phyloP scores from a whole-genome alignment of 92 coral and sea anemone genomes.

The Epizoanthus illoricatus region DNA sequence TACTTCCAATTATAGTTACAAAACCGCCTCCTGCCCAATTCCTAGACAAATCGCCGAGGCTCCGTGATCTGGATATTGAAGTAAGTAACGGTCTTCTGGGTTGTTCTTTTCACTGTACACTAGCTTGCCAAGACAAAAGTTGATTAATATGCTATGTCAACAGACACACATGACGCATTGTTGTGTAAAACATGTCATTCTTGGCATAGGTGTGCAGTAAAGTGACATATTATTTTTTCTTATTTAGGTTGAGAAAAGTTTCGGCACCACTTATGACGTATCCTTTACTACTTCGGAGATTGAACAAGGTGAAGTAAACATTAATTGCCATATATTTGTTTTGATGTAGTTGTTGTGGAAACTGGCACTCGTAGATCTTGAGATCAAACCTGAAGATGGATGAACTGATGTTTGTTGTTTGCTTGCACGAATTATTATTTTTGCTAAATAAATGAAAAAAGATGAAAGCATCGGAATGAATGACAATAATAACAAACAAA shows the following conservation, averaged over 20 bases:
- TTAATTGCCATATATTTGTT: too few species aligned
- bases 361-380: too few species aligned
- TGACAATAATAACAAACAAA: not conserved
- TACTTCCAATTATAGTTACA: not conserved
- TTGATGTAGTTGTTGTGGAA: too few species aligned
- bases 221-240: too few species aligned
- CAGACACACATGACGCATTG: not conserved
- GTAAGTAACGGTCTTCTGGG: not conserved
- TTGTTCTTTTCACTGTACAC: not conserved
- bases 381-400: not conserved
- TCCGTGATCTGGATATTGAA: slow-evolving; percentile 1
- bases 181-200: too few species aligned
- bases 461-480: not conserved
- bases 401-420: not conserved
- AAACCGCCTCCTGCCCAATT: slow-evolving; percentile 3
- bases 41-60: not conserved
- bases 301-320: too few species aligned
- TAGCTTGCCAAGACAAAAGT: not conserved
- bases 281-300: too few species aligned
- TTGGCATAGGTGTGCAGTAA: too few species aligned
- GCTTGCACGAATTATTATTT: not conserved
- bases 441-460: not conserved
- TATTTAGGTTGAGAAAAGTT: too few species aligned
- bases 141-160: not conserved
- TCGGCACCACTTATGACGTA: too few species aligned